Evolutionary conservation across 2,797 vertebrate genomes (phyloP), one percentile per base, ranked within the genome.

Genomic region (Lateolabrax maculatus): DNA sequence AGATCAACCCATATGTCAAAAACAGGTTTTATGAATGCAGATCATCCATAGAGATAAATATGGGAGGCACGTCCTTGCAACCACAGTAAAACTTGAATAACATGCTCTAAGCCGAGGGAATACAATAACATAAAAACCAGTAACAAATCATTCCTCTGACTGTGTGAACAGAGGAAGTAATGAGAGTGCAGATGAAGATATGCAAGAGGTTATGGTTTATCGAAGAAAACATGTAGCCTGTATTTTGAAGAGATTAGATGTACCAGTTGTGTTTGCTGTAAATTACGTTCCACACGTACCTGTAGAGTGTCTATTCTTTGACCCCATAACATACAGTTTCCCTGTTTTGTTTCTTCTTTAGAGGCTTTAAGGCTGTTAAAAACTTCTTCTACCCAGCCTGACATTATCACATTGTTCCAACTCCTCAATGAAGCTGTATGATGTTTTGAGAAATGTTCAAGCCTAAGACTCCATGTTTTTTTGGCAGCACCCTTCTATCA

Each of bases 21-120:
- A 78, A 36, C 41, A 57, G 10, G 16, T 52, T 57, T 62, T 7
- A 46, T 52, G 31, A 51, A 67, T 67, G 66, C 5, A 46, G 3
- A 52, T 46, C 36, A 25, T 41, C 0, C 23, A 52, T 15, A 16
- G 21, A 53, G 23, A 52, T 34, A 58, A 79, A 68, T 41, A 29
- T n/a, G 31, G 11, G 29, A 16, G 34, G 23, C 41, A 66, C 60
- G 48, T 6, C 23, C 3, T 15, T 70, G 29, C 48, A 71, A 27
- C 6, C 23, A 3, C 12, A 5, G 5, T 16, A 11, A 8, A 34
- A 61, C 15, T 0, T 66, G 61, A 27, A 21, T 27, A 18, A 68
- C 12, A 5, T 18, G 37, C 18, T 68, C 3, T 10, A 21, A 19
- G 0, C 7, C 1, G n/a, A 25, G 11, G 19, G 41, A 56, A 75